These are phyloP conservation scores for Lepidurus couesii DNA, from an alignment of 1,140 invertebrate species.

Conservation along the genomic window DNA sequence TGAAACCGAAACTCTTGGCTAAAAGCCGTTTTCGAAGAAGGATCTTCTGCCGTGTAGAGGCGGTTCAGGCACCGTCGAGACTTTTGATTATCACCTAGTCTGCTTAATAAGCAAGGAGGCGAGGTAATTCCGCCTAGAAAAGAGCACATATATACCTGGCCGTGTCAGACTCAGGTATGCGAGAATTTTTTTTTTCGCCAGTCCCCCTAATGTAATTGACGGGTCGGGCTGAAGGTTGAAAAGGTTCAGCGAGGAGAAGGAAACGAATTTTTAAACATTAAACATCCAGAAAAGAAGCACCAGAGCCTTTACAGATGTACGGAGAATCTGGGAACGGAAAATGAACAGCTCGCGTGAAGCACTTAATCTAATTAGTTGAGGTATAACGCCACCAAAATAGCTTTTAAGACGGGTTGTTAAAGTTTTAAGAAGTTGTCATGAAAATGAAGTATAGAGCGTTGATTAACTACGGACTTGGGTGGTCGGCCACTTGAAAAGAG, in stretches of 20 bases:
- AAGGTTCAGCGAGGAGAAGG: neutral
- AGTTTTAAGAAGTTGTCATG: neutral
- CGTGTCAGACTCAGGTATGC: conserved; percentile 12
- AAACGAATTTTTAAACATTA: neutral
- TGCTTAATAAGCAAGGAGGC: conserved; percentile 18
- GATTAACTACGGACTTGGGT: neutral
- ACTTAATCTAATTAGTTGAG: neutral
- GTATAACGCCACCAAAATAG: neutral
- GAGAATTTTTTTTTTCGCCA: neutral
- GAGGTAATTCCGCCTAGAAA: neutral
- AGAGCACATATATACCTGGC: neutral
- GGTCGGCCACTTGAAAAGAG: conserved; percentile 20
- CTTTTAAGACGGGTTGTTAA: neutral
- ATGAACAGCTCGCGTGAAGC: conserved; percentile 1
- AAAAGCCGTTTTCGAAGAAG: too few species aligned
- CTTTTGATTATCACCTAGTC: conserved; percentile 10
- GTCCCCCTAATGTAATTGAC: conserved; percentile 1
- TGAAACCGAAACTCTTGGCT: too few species aligned
- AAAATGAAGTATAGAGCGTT: neutral
- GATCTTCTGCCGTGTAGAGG: neutral
- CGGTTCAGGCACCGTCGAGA: neutral
- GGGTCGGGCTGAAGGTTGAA: neutral
- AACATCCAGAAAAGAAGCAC: neutral
- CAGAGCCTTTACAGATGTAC: neutral
- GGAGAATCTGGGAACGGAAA: neutral